Conservation (phyloP, 1,140 invertebrate genomes). For the Trachelipus rathkii region DNA sequence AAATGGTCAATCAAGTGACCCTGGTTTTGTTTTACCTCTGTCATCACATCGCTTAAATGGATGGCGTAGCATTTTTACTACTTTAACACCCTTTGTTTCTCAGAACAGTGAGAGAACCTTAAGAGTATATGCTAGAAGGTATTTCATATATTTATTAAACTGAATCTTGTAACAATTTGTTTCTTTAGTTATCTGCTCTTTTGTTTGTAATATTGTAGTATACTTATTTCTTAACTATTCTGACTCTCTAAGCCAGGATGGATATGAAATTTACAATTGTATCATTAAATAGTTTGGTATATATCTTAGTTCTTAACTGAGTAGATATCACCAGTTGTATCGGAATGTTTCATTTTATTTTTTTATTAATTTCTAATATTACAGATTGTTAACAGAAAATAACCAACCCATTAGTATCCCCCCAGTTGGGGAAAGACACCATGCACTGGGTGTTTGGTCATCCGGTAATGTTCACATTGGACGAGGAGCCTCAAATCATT, state of each 20-base stretch:
- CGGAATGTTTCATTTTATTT: neutral
- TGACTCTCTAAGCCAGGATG: too few relatives aligned
- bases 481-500: neutral
- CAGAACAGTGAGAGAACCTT: neutral
- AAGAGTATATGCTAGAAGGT: neutral
- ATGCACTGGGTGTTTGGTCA: neutral
- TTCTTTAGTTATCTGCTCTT: too few relatives aligned
- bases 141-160: neutral
- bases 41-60: constrained; percentile 9
- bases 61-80: neutral
- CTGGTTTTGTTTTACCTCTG: neutral
- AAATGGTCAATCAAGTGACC: neutral
- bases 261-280: too few relatives aligned
- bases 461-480: neutral
- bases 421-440: neutral
- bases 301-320: too few relatives aligned
- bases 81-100: neutral
- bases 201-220: too few relatives aligned
- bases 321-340: too few relatives aligned
- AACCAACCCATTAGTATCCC: neutral
- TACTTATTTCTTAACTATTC: too few relatives aligned
- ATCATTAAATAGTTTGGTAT: too few relatives aligned
- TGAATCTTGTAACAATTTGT: too few relatives aligned
- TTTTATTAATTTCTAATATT: neutral
- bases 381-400: constrained; percentile 7